Conservation (phyloP, 1,140 invertebrate species). For the Neotoxoptera formosana region DNA sequence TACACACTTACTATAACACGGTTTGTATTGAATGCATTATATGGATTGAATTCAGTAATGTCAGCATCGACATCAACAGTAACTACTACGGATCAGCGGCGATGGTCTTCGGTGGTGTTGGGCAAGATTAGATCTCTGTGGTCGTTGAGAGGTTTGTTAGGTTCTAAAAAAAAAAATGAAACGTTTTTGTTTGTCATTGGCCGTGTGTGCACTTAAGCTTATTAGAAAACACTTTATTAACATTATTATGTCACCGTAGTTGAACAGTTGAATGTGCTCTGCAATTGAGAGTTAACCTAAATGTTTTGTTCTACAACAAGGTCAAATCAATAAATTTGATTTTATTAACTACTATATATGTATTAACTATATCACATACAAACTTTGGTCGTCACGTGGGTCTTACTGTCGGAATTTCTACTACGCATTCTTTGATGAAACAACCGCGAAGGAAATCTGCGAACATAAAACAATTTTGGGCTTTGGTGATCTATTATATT, state of each 20-base stretch:
- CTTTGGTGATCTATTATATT: not conserved
- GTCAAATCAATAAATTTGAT: constrained; percentile 32
- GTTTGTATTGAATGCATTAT: constrained; percentile 26
- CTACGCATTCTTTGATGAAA: not conserved
- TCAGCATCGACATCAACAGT: constrained; percentile 66
- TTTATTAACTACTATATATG: not conserved
- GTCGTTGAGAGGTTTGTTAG: constrained; percentile 70
- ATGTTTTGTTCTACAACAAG: constrained; percentile 23
- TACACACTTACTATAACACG: not conserved
- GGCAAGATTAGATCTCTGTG: constrained; percentile 87
- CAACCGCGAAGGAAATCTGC: not conserved
- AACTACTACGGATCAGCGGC: constrained; percentile 64
- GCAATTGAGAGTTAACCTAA: constrained; percentile 40
- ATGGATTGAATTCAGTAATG: constrained; percentile 58
- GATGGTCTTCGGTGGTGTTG: constrained; percentile 79
- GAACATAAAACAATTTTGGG: not conserved
- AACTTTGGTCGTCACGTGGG: not conserved
- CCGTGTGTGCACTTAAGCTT: constrained; percentile 41
- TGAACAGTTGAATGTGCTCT: not conserved
- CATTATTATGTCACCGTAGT: constrained; percentile 29
- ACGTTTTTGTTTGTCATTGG: constrained; percentile 66
- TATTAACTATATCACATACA: not conserved
- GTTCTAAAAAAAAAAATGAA: constrained; percentile 72
- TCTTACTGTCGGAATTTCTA: not conserved
- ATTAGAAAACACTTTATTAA: constrained; percentile 36